These are phyloP conservation scores for Cirrhinus molitorella DNA, from an alignment of 2,797 vertebrate species.

Conservation along the genomic window DNA sequence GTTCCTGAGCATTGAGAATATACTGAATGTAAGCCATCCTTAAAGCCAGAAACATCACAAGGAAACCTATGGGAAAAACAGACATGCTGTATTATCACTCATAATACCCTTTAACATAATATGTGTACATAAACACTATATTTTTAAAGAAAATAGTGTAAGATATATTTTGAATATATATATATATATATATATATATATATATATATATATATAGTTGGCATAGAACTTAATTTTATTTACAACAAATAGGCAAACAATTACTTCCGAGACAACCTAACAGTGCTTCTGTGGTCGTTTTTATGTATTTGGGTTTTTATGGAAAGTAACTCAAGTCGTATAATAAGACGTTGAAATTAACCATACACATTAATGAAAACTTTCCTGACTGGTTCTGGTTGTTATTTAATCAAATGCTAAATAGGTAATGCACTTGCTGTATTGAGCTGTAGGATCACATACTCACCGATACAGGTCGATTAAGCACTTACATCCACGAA, in stretches of 20 bases:
- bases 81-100: neutral
- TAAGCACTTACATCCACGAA: constrained; percentile 1
- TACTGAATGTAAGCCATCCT: neutral
- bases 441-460: neutral
- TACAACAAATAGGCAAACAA: neutral
- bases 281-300: neutral
- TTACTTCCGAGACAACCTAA: neutral
- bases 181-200: no score
- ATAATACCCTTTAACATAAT: neutral
- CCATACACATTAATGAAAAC: neutral
- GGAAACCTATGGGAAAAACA: constrained; percentile 5
- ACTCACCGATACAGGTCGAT: constrained; percentile 15
- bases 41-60: constrained; percentile 22
- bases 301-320: no score
- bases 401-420: neutral
- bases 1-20: neutral
- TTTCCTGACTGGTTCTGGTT: neutral
- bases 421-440: neutral
- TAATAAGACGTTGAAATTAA: neutral
- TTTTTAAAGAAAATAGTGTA: neutral
- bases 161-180: neutral
- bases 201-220: no score
- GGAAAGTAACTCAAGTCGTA: neutral
- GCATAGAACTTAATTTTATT: neutral
- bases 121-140: neutral